These are phyloP conservation scores for Pherbina coryleti DNA, from an alignment of 2,888 invertebrate genomes.

Conservation along the genomic window DNA sequence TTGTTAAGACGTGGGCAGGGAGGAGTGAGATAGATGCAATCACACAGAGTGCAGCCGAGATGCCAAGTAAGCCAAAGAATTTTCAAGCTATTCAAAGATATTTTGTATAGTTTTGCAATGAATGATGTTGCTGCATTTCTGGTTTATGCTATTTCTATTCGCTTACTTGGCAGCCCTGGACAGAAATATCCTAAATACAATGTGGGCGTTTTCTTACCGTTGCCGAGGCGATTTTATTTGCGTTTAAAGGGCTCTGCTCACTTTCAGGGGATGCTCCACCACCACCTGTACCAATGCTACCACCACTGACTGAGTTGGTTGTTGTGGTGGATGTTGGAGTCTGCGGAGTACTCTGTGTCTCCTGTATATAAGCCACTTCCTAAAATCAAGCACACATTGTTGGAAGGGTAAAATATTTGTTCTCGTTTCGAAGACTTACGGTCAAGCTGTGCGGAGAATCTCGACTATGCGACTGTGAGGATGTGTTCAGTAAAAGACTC, in stretches of 20 bases:
- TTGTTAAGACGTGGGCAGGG: not conserved
- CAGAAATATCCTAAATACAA: not conserved
- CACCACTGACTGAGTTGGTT: conserved; percentile 74
- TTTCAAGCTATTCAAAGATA: no score
- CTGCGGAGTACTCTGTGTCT: conserved; percentile 66
- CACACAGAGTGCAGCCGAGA: not conserved
- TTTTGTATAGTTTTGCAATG: not conserved
- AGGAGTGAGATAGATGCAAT: conserved; percentile 6
- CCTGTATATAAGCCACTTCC: conserved; percentile 69
- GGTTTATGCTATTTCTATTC: not conserved
- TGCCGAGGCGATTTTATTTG: conserved; percentile 85
- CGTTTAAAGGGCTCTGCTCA: conserved; percentile 60
- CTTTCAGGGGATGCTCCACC: conserved; percentile 63
- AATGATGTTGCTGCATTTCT: not conserved
- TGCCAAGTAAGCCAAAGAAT: not conserved
- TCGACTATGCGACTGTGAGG: conserved; percentile 71
- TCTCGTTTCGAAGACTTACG: conserved; percentile 70
- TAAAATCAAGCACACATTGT: conserved; percentile 47
- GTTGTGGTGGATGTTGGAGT: conserved; percentile 71
- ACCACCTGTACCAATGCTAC: conserved; percentile 58
- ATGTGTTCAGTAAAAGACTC: conserved; percentile 73
- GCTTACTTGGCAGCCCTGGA: conserved; percentile 9
- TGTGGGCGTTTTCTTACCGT: conserved; percentile 77
- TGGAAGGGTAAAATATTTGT: not conserved
- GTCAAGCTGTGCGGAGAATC: conserved; percentile 79